Conservation (phyloP, 2,888 invertebrate species). For the Drosophila limbata region DNA sequence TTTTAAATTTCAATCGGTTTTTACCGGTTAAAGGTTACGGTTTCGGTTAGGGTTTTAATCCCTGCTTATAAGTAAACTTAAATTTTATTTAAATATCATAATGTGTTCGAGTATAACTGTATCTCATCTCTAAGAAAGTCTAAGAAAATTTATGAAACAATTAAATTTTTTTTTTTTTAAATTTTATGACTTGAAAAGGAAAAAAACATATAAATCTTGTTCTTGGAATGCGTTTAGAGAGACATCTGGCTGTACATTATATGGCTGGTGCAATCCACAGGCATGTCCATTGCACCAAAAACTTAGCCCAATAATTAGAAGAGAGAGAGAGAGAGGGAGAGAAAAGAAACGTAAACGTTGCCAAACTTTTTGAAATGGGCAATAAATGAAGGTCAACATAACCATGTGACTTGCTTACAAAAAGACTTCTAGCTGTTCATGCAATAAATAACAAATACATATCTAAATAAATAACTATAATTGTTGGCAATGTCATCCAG, state of each 20-base stretch:
- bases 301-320: slow-evolving; percentile 41
- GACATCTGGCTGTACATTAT: background rate
- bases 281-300: slow-evolving; percentile 42
- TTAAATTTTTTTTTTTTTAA: too few relatives aligned
- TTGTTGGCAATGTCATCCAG: slow-evolving; percentile 48
- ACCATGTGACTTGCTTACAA: slow-evolving; percentile 47
- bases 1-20: too few relatives aligned
- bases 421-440: slow-evolving; percentile 31
- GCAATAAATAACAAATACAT: slow-evolving; percentile 32
- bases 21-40: too few relatives aligned
- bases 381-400: slow-evolving; percentile 68
- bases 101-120: too few relatives aligned
- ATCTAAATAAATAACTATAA: slow-evolving; percentile 9
- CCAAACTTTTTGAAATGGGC: slow-evolving; percentile 66
- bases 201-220: background rate
- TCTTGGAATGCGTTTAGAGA: background rate
- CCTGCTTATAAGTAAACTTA: too few relatives aligned
- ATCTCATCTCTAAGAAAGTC: too few relatives aligned
- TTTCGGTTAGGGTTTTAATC: too few relatives aligned
- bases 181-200: background rate
- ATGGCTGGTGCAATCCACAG: slow-evolving; percentile 16
- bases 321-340: background rate
- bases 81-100: too few relatives aligned
- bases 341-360: slow-evolving; percentile 42
- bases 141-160: background rate